Evolutionary conservation across 1,140 invertebrate genomes (phyloP).

Genomic region (Trialeurodes vaporariorum): DNA sequence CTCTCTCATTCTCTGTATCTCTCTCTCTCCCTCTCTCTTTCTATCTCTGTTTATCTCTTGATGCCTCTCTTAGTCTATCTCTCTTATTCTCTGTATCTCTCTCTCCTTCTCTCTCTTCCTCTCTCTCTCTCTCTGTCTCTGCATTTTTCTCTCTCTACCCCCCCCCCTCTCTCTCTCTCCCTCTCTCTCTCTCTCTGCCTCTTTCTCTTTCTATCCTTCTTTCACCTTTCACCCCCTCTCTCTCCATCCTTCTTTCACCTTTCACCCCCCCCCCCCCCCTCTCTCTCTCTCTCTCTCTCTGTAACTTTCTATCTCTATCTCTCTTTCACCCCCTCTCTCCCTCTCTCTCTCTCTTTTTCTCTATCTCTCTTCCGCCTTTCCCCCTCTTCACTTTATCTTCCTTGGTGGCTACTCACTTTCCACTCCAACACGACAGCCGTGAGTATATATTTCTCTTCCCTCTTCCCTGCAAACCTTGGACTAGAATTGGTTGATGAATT

Average conservation of each 20-base stretch:
- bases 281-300: not conserved
- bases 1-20: not conserved
- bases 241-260: not conserved
- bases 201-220: not conserved
- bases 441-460: too few relatives aligned
- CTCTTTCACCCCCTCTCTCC: not conserved
- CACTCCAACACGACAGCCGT: too few relatives aligned
- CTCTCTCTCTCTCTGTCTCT: too few relatives aligned
- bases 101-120: too few relatives aligned
- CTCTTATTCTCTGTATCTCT: too few relatives aligned
- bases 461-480: too few relatives aligned
- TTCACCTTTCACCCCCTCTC: not conserved
- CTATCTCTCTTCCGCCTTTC: not conserved
- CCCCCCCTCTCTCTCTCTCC: not conserved
- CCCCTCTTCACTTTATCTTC: not conserved
- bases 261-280: not conserved
- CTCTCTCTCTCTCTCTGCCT: not conserved
- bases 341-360: not conserved
- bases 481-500: too few relatives aligned
- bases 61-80: not conserved
- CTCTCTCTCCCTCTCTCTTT: not conserved
- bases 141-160: too few relatives aligned
- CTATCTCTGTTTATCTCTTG: not conserved
- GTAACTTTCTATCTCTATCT: not conserved
- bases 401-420: too few relatives aligned